Evolutionary conservation across 2,113 vertebrate genomes (phyloP), one percentile per base, ranked within the genome.

Genomic region (Cynocephalus volans): DNA sequence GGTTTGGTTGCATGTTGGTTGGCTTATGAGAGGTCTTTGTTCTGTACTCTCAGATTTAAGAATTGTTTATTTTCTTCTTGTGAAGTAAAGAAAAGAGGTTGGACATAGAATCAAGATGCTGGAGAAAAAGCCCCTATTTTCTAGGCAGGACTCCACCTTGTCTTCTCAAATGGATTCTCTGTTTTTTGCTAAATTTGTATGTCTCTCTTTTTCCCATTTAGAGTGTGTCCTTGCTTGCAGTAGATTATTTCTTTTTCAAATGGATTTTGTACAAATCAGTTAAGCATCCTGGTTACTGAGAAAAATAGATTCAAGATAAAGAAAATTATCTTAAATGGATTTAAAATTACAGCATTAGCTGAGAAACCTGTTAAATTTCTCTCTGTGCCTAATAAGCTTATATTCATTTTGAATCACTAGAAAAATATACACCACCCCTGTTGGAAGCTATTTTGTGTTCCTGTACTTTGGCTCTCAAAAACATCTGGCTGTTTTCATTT

Each of bases 291-390:
- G 97, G 98, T 98, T 98, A 97, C 98, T 98, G 98, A 98, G 98
- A 98, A 98, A 98, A 99, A 98, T 95, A 98, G 98, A 98, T 98
- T 96, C 90, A 86, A 98, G 98, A 98, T 96, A 97, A 97, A 98
- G 97, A 98, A 98, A 98, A 98, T 98, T 97, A 98, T 97, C 98
- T 98, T 98, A 98, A 99, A 98, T 98, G 98, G 98, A 92, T 98
- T 98, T 98, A 93, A 98, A 98, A 98, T 98, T 98, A 97, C 85
- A 10, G 96, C 97, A 98, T 98, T 98, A 98, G 98, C 94, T 21
- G 75, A 96, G 85, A 90, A 98, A 97, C 94, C 91, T 96, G 97
- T 96, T 97, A 93, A 97, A 95, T 97, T 98, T 96, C 96, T 93
- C 97, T 95, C 95, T 97, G 97, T 93, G 97, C 95, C 97, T 98